Base-by-base conservation (phyloP, 53 echinoderm and acorn worm genomes). In the Temnopleurus reevesii region DNA sequence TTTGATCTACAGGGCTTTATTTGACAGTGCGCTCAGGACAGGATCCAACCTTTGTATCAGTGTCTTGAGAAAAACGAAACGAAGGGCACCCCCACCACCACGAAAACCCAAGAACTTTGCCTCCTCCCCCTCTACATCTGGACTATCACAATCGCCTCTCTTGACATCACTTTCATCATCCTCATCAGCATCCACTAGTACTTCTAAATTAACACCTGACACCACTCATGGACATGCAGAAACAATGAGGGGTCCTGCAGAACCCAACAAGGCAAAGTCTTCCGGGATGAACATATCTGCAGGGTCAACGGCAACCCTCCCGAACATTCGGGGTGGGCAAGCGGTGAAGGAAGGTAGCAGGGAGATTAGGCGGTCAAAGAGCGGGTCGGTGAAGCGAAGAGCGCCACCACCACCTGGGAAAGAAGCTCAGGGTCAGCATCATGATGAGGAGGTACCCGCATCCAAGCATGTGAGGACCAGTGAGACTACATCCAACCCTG, bases 61-160 rank as follows among this genome's bases (percentile, higher is more conserved):
- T 46, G 94, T 99, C 45, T 81, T 99, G 60, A 90, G 99, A 91
- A 99, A 96, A 88, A 94, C 93, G 5, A 99, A 99, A 60, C 89
- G 99, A 65, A 90, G 90, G 91, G 99, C 99, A 23, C 99, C 99
- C 26, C 89, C 83, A 46, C 98, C 99, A 13, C 99, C 99, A 13
- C 25, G 63, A 43, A 89, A 89, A 80, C 88, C 88, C 24, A 87
- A 87, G 85, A 85, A 85, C 60, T 5, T 29, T 85, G 60, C 17
- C 4, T 12, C 8, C 9, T 9, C 27, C 55, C 57, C 58, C 13
- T 35, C 23, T 24, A 8, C 44, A 58, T 55, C 41, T 10, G 83
- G 83, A 31, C 23, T 58, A 83, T n/a, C 58, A 17, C 27, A 53
- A 53, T 36, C 30, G 29, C 54, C 46, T 23, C 51, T 55, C 5